These are phyloP conservation scores for Drosophila buzzatii DNA, from an alignment of 2,888 invertebrate species.

Conservation along the genomic window DNA sequence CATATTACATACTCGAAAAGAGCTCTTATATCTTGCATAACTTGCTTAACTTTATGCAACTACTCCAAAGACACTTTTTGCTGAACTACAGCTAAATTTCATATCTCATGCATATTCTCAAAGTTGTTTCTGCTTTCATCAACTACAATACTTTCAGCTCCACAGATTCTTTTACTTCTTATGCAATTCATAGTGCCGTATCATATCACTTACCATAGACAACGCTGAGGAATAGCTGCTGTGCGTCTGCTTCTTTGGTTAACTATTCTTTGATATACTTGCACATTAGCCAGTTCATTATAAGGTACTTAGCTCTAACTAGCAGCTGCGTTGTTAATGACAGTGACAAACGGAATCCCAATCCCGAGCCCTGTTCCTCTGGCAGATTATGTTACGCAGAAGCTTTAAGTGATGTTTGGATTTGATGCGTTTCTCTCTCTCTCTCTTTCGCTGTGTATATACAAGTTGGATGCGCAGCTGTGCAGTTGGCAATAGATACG, in stretches of 20 bases:
- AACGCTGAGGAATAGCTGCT: constrained; percentile 6
- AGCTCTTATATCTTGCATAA: background rate
- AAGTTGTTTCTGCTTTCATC: background rate
- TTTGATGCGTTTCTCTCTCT: constrained; percentile 21
- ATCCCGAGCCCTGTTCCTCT: constrained; percentile 15
- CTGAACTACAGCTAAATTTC: background rate
- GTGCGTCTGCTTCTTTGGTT: background rate
- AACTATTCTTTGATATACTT: constrained; percentile 38
- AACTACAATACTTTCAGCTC: background rate
- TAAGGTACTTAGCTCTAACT: constrained; percentile 69
- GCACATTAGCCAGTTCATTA: constrained; percentile 68
- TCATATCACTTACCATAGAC: constrained; percentile 18
- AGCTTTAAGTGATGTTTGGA: constrained; percentile 46
- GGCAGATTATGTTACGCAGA: constrained; percentile 48
- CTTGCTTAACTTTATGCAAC: background rate
- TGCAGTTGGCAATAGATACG: constrained; percentile 58
- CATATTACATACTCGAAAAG: background rate
- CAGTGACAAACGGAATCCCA: constrained; percentile 43
- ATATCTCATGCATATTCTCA: background rate
- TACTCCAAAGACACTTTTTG: background rate
- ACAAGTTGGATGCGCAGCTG: constrained; percentile 56
- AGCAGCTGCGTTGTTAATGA: constrained; percentile 47
- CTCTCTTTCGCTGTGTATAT: background rate
- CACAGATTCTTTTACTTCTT: background rate
- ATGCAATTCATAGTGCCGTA: background rate